Conservation (phyloP, 2,113 vertebrate genomes). For the Rostratula benghalensis region DNA sequence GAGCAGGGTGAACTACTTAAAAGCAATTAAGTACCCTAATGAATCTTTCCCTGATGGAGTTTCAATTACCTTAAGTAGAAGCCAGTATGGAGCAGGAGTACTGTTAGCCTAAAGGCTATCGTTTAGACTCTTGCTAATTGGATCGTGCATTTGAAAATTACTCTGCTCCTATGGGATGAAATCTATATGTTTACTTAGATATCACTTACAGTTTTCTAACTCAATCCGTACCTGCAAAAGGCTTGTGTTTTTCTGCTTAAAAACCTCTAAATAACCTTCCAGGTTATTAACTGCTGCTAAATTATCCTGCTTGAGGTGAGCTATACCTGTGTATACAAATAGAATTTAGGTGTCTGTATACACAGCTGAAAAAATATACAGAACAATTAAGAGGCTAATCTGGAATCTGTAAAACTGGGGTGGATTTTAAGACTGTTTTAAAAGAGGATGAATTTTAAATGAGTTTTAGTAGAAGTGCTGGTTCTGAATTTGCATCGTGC, state of each 20-base stretch:
- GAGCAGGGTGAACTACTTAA: background rate
- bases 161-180: background rate
- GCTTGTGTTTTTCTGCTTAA: background rate
- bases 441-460: background rate
- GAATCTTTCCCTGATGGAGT: background rate
- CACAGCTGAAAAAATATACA: fast-evolving
- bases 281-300: background rate
- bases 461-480: background rate
- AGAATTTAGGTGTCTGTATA: too few species aligned
- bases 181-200: background rate
- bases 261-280: fast-evolving
- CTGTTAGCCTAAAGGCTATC: background rate
- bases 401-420: background rate
- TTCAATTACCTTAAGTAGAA: background rate
- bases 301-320: background rate
- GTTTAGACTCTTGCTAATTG: background rate
- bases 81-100: background rate
- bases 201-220: background rate
- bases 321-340: fast-evolving
- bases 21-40: background rate
- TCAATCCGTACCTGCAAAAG: fast-evolving
- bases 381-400: background rate
- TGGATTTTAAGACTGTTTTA: fast-evolving
- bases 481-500: background rate
- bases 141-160: background rate